These are phyloP conservation scores for Hyperoplus lanceolatus DNA, from an alignment of 2,797 vertebrate species.

Conservation along the genomic window DNA sequence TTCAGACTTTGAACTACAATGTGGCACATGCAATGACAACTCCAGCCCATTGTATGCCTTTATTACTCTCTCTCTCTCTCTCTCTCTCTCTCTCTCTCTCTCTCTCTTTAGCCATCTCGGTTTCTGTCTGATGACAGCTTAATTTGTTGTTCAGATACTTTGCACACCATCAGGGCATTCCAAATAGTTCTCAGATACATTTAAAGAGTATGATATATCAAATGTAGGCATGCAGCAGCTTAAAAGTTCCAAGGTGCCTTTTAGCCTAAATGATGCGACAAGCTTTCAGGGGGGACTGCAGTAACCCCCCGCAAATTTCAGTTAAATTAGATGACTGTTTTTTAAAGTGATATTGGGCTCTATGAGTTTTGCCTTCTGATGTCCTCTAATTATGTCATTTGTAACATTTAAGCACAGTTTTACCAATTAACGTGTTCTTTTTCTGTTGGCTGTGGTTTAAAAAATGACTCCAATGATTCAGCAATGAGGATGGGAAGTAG, in stretches of 20 bases:
- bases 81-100: not conserved
- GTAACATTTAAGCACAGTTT: slow-evolving; percentile 50
- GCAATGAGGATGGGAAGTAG: slow-evolving; percentile 29
- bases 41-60: slow-evolving; percentile 26
- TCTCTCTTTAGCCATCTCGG: too few species aligned
- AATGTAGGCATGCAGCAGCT: slow-evolving; percentile 28
- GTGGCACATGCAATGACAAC: slow-evolving; percentile 31
- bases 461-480: slow-evolving; percentile 46
- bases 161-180: slow-evolving; percentile 31
- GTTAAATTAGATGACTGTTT: slow-evolving; percentile 13
- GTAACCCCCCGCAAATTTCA: not conserved
- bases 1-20: slow-evolving; percentile 34
- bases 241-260: slow-evolving; percentile 47
- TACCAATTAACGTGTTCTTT: slow-evolving; percentile 38
- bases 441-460: slow-evolving; percentile 50
- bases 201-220: slow-evolving; percentile 49
- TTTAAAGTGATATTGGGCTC: slow-evolving; percentile 21
- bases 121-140: slow-evolving; percentile 29
- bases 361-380: slow-evolving; percentile 12
- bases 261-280: slow-evolving; percentile 42
- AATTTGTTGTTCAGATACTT: slow-evolving; percentile 45
- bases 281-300: slow-evolving; percentile 15
- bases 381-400: slow-evolving; percentile 55
- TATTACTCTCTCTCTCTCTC: slow-evolving; percentile 3
- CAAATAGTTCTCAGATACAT: slow-evolving; percentile 49